A percentile compares a stretch with the other conserved stretches of the same genome.
phyloP scores from a whole-genome alignment of 2,113 vertebrate genomes.

The Ceyx margarethae region DNA sequence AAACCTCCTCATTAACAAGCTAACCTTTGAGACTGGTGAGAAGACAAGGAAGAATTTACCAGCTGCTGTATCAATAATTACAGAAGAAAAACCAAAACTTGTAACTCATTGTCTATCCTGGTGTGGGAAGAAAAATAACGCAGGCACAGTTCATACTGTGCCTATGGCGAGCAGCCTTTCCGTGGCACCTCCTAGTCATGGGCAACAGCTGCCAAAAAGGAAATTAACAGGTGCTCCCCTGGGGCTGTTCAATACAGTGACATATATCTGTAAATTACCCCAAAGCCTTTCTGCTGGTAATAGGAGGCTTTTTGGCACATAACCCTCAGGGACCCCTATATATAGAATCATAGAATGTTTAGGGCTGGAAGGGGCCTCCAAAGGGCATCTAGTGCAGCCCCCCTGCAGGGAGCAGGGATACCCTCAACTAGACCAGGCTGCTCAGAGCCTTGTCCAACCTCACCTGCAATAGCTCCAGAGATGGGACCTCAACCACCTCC shows the following conservation, averaged over 20 bases:
- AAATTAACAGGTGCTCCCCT: neutral
- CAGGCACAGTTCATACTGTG: accelerated
- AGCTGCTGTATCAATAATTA: neutral
- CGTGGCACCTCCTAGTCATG: neutral
- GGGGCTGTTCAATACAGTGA: neutral
- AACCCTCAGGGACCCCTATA: neutral
- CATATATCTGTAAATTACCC: neutral
- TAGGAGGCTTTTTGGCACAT: neutral
- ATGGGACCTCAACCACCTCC: too few species aligned
- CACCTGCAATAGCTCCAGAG: too few species aligned
- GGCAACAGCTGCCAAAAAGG: neutral
- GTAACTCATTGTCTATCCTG: neutral
- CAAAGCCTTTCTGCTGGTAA: neutral
- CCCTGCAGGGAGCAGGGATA: too few species aligned
- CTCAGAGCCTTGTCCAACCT: too few species aligned
- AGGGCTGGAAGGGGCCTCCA: too few species aligned
- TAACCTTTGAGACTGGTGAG: conserved; percentile 16
- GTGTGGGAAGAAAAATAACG: neutral
- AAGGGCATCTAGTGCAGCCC: too few species aligned
- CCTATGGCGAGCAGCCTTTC: neutral
- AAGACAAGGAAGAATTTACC: conserved; percentile 17
- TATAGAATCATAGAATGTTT: too few species aligned
- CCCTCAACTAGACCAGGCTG: too few species aligned
- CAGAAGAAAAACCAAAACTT: neutral
- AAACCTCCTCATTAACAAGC: conserved; percentile 25